A percentile compares a stretch with the other conserved stretches of the same genome.
Conservation (phyloP, 2,113 vertebrate species). For the Acanthisitta chloris region DNA sequence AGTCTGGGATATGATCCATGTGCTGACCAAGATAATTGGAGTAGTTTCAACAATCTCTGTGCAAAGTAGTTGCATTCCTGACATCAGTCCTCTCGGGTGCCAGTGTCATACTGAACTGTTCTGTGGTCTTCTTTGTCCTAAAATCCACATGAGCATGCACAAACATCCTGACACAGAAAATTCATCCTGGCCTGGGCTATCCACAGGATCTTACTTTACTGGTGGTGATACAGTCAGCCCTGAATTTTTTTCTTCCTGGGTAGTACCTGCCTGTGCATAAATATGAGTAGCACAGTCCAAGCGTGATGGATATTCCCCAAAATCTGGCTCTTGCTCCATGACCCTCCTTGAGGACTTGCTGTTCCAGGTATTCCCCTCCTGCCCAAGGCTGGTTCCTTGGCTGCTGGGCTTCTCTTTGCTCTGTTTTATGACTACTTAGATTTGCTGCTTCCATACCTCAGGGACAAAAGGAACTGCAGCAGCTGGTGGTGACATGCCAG, state of each 20-base stretch:
- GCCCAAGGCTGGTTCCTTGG: neutral
- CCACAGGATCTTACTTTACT: neutral
- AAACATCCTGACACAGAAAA: neutral
- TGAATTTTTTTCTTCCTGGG: neutral
- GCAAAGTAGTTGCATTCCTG: neutral
- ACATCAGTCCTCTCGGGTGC: neutral
- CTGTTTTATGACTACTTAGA: neutral
- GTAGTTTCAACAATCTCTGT: neutral
- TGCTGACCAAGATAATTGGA: neutral
- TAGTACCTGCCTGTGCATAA: neutral
- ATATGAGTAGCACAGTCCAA: neutral
- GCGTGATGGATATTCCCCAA: neutral
- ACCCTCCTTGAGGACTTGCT: neutral
- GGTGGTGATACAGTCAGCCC: neutral
- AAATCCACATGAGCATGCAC: neutral
- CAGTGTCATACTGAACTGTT: neutral
- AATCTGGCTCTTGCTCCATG: neutral
- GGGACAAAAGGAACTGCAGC: neutral
- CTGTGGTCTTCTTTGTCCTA: neutral
- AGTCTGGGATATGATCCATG: neutral
- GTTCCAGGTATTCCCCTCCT: neutral
- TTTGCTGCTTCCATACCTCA: neutral
- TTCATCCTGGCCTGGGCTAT: rapidly evolving
- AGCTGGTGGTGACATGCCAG: neutral
- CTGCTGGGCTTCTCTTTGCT: neutral